phyloP scores from a whole-genome alignment of 2,888 invertebrate genomes.

The Amblyjoppa proteus region DNA sequence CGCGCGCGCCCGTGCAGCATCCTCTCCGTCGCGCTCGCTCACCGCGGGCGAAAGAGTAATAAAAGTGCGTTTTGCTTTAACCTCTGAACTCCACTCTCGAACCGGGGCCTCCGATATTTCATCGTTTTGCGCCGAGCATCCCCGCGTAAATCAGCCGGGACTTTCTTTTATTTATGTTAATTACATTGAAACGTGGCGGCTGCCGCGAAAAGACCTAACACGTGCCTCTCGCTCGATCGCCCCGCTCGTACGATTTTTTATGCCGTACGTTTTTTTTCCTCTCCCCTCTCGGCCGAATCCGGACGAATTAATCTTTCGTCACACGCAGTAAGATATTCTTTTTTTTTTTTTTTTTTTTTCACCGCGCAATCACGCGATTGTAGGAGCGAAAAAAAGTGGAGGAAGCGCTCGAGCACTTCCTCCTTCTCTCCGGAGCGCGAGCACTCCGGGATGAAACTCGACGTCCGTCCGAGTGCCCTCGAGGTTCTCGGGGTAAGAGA shows the following conservation, averaged over 20 bases:
- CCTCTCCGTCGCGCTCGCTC: neutral
- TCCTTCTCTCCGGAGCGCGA: conserved; percentile 30
- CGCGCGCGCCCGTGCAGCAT: conserved; percentile 38
- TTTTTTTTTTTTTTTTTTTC: conserved; percentile 35
- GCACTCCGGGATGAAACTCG: conserved; percentile 33
- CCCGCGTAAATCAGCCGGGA: conserved; percentile 72
- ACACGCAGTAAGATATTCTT: conserved; percentile 46
- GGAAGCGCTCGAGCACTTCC: conserved; percentile 61
- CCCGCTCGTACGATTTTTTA: conserved; percentile 29
- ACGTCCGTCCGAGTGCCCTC: conserved; percentile 39
- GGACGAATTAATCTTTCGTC: conserved; percentile 70
- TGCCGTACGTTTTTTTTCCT: conserved; percentile 12
- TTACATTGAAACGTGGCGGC: conserved; percentile 73
- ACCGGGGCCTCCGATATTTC: conserved; percentile 73
- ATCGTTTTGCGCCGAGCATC: conserved; percentile 71
- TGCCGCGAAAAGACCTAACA: conserved; percentile 58
- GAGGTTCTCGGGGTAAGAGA: conserved; percentile 35
- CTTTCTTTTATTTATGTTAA: conserved; percentile 74
- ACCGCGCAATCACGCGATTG: conserved; percentile 61
- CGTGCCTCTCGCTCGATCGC: conserved; percentile 57
- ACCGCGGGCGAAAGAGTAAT: conserved; percentile 67
- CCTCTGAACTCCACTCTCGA: conserved; percentile 72
- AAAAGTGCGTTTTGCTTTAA: conserved; percentile 74
- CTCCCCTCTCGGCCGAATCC: conserved; percentile 51
- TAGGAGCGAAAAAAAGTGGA: conserved; percentile 38